A percentile compares a stretch with the other conserved stretches of the same genome.
These are phyloP conservation scores for Eurystomus gularis DNA, from an alignment of 2,113 vertebrate genomes.

Conservation along the genomic window DNA sequence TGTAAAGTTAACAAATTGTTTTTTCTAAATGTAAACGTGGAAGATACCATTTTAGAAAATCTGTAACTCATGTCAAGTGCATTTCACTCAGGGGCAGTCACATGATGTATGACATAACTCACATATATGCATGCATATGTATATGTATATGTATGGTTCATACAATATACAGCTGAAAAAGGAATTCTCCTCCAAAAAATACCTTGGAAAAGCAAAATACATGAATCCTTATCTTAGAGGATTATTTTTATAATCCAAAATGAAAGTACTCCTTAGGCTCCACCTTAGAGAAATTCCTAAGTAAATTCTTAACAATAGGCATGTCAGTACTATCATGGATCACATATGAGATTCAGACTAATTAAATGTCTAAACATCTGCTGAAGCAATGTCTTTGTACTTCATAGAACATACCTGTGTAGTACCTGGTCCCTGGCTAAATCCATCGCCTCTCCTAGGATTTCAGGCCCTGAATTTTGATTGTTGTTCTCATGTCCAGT, in stretches of 20 bases:
- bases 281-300: not conserved
- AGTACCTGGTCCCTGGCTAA: constrained; percentile 69
- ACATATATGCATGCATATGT: not conserved
- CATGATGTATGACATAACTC: not conserved
- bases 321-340: not conserved
- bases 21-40: not conserved
- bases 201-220: not conserved
- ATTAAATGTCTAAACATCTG: not conserved
- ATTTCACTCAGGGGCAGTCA: not conserved
- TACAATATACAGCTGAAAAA: not conserved
- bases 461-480: not conserved
- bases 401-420: constrained; percentile 69
- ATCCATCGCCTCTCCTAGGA: not conserved
- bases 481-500: not conserved
- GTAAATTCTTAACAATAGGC: not conserved
- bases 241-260: not conserved
- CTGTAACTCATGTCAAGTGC: not conserved
- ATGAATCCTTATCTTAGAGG: not conserved
- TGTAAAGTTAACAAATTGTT: not conserved
- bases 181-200: not conserved
- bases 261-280: not conserved
- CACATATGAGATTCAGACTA: not conserved
- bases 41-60: not conserved
- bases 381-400: not conserved
- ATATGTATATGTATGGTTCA: not conserved